A percentile compares a stretch with the other conserved stretches of the same genome.
These are phyloP conservation scores for Oenanthe melanoleuca DNA, from an alignment of 2,113 vertebrate species.

Conservation along the genomic window DNA sequence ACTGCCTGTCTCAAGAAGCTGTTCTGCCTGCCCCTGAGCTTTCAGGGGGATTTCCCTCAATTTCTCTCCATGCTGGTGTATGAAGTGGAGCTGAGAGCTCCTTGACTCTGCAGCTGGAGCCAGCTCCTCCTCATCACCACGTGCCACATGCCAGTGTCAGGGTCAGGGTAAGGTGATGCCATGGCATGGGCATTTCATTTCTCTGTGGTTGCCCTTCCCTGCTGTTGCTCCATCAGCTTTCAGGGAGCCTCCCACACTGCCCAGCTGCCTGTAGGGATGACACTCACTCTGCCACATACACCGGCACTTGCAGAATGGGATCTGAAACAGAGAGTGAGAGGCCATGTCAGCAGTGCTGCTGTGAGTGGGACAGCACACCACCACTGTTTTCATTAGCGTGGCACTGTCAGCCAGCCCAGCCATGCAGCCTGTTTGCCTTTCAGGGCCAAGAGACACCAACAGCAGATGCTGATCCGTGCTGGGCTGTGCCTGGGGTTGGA, in stretches of 20 bases:
- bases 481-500: background rate
- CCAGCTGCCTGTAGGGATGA: background rate
- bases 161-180: background rate
- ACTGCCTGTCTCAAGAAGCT: background rate
- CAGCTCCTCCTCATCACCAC: background rate
- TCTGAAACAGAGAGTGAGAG: constrained; percentile 77
- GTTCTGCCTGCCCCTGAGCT: background rate
- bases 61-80: background rate
- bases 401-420: background rate
- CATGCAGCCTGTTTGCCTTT: background rate
- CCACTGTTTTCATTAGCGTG: background rate
- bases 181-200: fast-evolving
- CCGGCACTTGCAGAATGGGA: constrained; percentile 91
- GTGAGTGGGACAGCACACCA: background rate
- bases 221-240: background rate
- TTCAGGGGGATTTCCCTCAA: background rate
- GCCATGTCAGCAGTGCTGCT: background rate
- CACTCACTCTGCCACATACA: constrained; percentile 90
- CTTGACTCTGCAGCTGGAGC: background rate
- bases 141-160: no score
- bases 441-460: background rate
- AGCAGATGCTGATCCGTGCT: fast-evolving
- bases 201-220: background rate
- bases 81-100: background rate
- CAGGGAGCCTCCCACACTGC: background rate